Evolutionary conservation across 2,888 invertebrate genomes (phyloP), one percentile per base, ranked within the genome.

Genomic region (Liopterus haemorrhoidalis): DNA sequence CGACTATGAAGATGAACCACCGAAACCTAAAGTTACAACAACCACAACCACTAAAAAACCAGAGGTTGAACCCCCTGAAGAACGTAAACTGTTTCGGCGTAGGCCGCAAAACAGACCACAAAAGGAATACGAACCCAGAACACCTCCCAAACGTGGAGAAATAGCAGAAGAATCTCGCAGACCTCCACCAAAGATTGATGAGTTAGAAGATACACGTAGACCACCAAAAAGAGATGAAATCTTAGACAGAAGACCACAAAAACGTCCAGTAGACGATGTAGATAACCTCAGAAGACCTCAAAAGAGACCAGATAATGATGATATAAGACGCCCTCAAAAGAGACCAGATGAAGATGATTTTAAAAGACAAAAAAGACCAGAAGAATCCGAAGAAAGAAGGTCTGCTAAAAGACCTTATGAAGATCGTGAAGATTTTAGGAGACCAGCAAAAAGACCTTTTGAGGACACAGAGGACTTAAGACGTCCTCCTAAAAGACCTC

Each of bases 1-100:
- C 47, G 73, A 79, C 41, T 80, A 82, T 48, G 79, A 81, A 49
- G 76, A 78, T 31, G 73, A 79, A 42, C 69, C 67, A 0, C 68
- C 72, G 2, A 59, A 69, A 1, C 64, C 73, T 27, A 72, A 72
- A 25, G 69, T 62, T 2, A 72, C 71, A 47, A 63, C 63, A 24
- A 47, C 37, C 36, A n/a, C 38, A 20, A 36, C 1, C 68, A 67
- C 32, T 58, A 62, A 0, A 35, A 71, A 8, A 70, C 70, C 30
- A 66, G n/a, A n/a, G n/a, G 69, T 12, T 4, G 27, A n/a, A 4
- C 8, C 32, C 5, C 4, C 5, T 20, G 19, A 57, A 67, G 65
- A 48, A 70, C 70, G 1, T 64, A 61, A 47, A 50, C 49, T 5
- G 71, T 70, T 20, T 58, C 63, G 0, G 54, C 69, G 5, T 71